Evolutionary conservation across 2,888 invertebrate genomes (phyloP), one percentile per base, ranked within the genome.

Genomic region (Trachelus tabidus): DNA sequence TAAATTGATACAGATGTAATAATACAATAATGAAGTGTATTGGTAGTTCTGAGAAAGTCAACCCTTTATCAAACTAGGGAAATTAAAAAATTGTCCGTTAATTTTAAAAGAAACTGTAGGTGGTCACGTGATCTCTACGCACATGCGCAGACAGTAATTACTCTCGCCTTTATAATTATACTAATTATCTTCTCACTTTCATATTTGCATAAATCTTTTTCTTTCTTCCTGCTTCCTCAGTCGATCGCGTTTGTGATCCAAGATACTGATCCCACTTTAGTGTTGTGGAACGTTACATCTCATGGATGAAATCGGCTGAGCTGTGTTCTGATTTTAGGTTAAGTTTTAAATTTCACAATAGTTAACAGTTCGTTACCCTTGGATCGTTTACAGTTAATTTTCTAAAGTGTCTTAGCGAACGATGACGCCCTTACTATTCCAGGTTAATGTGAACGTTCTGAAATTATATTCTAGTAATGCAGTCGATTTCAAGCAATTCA

Each of bases 171-270:
- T 81, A 81, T 78, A 82, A 83, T 84, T 86, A 84, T 83, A 85
- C 85, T 56, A 56, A 71, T 71, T 34, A 34, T 82, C 88, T 88
- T 90, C 89, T 90, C 88, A 87, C 90, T 90, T 90, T 90, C 88
- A 84, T 82, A 88, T 88, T 89, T 88, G 87, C 86, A 87, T 86
- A 83, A 33, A 71, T 71, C 4, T 71, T 23, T 56, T 56, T 56
- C 40, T 56, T 56, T 56, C 56, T 56, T 56, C 23, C 56, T 56
- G 56, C 23, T 56, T 56, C 56, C 56, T 56, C 56, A 2, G 23
- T 56, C 56, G 56, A 23, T 56, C 23, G 23, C 23, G 9, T 15
- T 56, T 56, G 56, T 9, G 23, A 23, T 23, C 56, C 56, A 56
- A 9, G 56, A 23, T 56, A 56, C 56, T 9, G 56, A 56, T 23